These are phyloP conservation scores for Amia ocellicauda DNA, from an alignment of 2,113 vertebrate genomes.

Conservation along the genomic window DNA sequence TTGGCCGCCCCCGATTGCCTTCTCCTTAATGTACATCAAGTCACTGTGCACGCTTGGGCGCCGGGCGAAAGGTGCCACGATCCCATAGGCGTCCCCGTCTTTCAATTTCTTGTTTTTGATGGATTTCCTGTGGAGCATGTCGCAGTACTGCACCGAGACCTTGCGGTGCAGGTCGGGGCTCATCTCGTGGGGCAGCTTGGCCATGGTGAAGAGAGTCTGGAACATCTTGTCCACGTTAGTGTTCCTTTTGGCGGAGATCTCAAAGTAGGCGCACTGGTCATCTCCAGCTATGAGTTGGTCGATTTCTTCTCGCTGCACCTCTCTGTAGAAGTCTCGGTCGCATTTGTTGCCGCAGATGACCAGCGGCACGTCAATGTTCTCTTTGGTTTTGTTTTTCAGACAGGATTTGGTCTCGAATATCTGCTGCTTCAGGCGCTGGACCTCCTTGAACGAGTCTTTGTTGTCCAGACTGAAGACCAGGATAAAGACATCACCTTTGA, in stretches of 20 bases:
- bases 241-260: conserved; percentile 95
- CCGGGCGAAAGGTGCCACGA: conserved; percentile 89
- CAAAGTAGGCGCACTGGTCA: conserved; percentile 88
- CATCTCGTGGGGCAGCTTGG: conserved; percentile 94
- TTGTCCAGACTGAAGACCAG: conserved; percentile 96
- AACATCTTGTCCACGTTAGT: conserved; percentile 96
- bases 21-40: conserved; percentile 95
- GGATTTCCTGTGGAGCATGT: conserved; percentile 82
- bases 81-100: conserved; percentile 83
- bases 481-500: conserved; percentile 90
- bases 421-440: conserved; percentile 89
- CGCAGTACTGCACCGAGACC: conserved; percentile 88
- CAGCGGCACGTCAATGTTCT: conserved; percentile 86
- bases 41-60: conserved; percentile 96
- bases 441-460: conserved; percentile 93
- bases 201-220: conserved; percentile 86
- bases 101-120: conserved; percentile 80
- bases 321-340: conserved; percentile 82
- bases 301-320: conserved; percentile 81
- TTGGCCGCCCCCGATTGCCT: conserved; percentile 77
- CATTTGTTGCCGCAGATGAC: conserved; percentile 97
- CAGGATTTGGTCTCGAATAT: conserved; percentile 95
- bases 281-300: conserved; percentile 80
- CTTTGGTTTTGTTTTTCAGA: conserved; percentile 92
- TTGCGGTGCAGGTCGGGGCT: conserved; percentile 94